Percentiles rank a stretch among this genome's conserved stretches.
Conservation (phyloP, 2,797 vertebrate species). For the Syndactyla subalaris region DNA sequence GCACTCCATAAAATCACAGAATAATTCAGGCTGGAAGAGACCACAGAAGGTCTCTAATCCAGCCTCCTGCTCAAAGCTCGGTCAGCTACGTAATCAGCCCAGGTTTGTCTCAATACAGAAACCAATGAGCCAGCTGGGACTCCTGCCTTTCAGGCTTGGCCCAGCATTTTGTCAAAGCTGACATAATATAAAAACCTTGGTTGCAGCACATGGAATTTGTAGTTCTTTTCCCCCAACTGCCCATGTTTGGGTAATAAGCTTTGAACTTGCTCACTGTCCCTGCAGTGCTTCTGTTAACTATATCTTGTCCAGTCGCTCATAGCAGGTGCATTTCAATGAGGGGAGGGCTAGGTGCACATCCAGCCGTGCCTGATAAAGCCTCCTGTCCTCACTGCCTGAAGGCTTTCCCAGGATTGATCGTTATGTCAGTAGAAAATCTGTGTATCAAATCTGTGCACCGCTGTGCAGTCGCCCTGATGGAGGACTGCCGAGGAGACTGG, state of each 20-base stretch:
- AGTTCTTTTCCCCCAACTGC: not conserved
- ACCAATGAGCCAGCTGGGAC: not conserved
- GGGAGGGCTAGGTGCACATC: not conserved
- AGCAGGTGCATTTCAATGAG: not conserved
- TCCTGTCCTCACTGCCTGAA: not conserved
- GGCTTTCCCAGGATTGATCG: not conserved
- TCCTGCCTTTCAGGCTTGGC: not conserved
- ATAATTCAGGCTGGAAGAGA: constrained; percentile 2
- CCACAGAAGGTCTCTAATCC: not conserved
- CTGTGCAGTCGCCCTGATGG: not conserved
- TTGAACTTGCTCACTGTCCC: not conserved
- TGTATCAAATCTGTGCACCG: not conserved
- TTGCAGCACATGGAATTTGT: not conserved
- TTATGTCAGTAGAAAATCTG: not conserved
- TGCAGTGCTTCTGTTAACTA: not conserved
- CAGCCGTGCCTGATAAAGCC: not conserved
- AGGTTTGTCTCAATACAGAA: not conserved
- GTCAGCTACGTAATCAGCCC: not conserved
- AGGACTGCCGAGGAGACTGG: not conserved
- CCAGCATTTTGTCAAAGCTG: not conserved
- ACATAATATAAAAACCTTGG: not conserved
- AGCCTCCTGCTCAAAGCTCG: not conserved
- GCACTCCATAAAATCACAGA: not conserved
- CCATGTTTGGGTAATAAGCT: not conserved
- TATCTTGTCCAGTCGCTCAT: not conserved